Percentiles rank a stretch among this genome's conserved stretches.
Evolutionary conservation across 2,113 vertebrate species (phyloP).

Genomic region (Odontesthes bonariensis): DNA sequence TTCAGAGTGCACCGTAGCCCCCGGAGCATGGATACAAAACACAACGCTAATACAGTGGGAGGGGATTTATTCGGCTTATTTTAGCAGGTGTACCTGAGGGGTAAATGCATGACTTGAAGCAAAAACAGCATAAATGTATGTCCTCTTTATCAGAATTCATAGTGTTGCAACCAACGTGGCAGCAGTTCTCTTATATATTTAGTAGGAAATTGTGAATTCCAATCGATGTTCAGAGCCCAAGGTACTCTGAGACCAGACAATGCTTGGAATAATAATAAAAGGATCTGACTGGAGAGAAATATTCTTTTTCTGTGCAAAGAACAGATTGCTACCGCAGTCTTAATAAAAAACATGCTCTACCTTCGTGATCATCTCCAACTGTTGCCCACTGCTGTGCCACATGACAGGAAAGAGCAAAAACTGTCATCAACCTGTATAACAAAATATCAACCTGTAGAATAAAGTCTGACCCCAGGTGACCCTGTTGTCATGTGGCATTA

Average conservation of each 20-base stretch:
- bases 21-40: too few species aligned
- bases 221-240: conserved; percentile 42
- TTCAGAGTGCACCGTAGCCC: too few species aligned
- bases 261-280: conserved; percentile 41
- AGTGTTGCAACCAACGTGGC: not conserved
- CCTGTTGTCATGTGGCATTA: conserved; percentile 18
- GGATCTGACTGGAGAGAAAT: conserved; percentile 14
- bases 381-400: conserved; percentile 47
- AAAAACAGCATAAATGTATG: conserved; percentile 1
- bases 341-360: conserved; percentile 36
- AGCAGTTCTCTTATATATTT: conserved; percentile 38
- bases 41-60: too few species aligned
- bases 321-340: conserved; percentile 17
- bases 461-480: conserved; percentile 35
- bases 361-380: conserved; percentile 44
- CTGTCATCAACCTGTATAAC: not conserved
- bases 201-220: conserved; percentile 42
- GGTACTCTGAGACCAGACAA: conserved; percentile 28
- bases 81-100: too few species aligned
- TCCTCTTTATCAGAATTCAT: conserved; percentile 6
- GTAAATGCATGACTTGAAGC: not conserved
- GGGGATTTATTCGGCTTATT: too few species aligned
- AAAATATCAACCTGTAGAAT: conserved; percentile 34
- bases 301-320: conserved; percentile 38
- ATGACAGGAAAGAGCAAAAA: conserved; percentile 17